These are phyloP conservation scores for Muscicapa comitata DNA, from an alignment of 2,797 vertebrate genomes.

Conservation along the genomic window DNA sequence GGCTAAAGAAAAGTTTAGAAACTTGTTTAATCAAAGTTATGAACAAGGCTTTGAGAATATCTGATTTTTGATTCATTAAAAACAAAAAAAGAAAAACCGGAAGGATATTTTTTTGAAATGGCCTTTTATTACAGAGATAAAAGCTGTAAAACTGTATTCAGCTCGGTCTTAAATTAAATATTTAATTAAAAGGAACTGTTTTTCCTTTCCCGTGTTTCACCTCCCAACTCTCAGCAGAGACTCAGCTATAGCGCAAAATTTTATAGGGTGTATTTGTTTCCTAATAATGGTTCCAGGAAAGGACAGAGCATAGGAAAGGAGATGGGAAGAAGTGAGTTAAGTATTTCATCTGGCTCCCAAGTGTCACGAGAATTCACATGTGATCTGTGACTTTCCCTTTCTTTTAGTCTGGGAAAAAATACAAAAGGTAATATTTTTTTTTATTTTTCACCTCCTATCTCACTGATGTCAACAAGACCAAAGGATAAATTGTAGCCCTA, in stretches of 20 bases:
- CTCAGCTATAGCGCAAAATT: background rate
- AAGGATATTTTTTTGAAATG: background rate
- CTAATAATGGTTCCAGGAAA: background rate
- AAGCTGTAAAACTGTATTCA: background rate
- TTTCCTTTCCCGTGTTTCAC: background rate
- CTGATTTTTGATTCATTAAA: background rate
- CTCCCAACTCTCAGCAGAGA: background rate
- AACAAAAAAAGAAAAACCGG: background rate
- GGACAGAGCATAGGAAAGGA: background rate
- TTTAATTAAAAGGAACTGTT: background rate
- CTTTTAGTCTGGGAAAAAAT: background rate
- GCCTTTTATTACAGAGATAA: background rate
- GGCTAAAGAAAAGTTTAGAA: background rate
- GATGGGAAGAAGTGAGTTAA: background rate
- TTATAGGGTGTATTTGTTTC: background rate
- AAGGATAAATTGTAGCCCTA: background rate
- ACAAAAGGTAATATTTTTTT: background rate
- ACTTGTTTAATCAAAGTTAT: background rate
- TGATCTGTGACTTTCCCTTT: background rate
- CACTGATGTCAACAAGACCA: background rate
- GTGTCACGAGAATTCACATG: background rate
- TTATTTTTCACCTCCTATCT: background rate
- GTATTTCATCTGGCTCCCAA: background rate
- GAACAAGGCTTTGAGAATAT: background rate
- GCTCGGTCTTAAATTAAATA: background rate